Base-by-base conservation (phyloP, 2,797 vertebrate species). In the Semotilus atromaculatus region DNA sequence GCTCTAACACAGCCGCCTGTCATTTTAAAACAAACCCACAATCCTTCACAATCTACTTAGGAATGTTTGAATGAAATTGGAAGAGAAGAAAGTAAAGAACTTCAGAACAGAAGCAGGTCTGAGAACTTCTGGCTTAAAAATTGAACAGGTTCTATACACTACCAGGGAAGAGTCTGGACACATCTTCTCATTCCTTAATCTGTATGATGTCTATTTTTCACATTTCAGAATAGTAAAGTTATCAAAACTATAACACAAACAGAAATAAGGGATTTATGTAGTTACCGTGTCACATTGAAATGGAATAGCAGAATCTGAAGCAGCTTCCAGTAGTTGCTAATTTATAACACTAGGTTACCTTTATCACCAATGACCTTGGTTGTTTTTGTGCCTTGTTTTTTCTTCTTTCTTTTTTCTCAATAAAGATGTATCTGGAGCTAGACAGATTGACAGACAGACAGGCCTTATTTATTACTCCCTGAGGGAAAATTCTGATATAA, bases 391-490 rank as follows among this genome's bases (percentile, higher is more conserved):
- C 7, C 19, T 53, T 58, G 53, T n/a, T 75, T n/a, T 40, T 45
- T 45, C 1, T 5, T 11, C 1, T 68, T 14, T 34, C 5, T 23
- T 29, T 29, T 62, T 0, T 3, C 18, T 40, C 31, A 53, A 62
- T 36, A 66, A 83, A 51, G 18, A 67, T 67, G 45, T 58, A 67
- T 78, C 51, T 31, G 29, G 45, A 71, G 66, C 40, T 38, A 29
- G 62, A 83, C 40, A 72, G 75, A 83, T 40, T 58, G 74, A 83
- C 82, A 70, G 48, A 45, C 21, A 84, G 26, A 70, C 64, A 84
- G n/a, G 48, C 67, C 48, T 43, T 77, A 71, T 79, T 73, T 79
- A 80, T 85, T 72, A 40, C 45, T 53, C 67, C 83, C 83, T 19
- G 9, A 73, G 76, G 76, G 55, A 38, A 71, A 58, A 78, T 34